These are phyloP conservation scores for Archips xylosteana DNA, from an alignment of 2,888 invertebrate species.

Conservation along the genomic window DNA sequence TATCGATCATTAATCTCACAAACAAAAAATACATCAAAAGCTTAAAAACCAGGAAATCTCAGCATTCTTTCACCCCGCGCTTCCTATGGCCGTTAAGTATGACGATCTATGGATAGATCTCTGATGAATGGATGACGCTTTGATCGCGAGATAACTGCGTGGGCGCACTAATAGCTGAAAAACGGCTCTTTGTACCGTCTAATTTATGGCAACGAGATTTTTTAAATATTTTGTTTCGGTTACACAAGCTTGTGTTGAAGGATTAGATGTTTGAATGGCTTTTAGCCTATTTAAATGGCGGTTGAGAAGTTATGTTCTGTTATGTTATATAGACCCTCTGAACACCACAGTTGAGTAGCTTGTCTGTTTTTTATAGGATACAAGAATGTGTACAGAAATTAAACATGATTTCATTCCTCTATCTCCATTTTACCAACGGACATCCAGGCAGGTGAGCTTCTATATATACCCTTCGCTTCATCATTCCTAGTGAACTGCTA, in stretches of 20 bases:
- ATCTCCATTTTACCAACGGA: too few relatives aligned
- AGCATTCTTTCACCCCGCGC: conserved; percentile 22
- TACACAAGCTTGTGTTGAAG: conserved; percentile 25
- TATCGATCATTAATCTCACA: not conserved
- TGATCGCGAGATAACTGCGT: conserved; percentile 39
- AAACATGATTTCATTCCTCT: too few relatives aligned
- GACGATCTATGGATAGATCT: conserved; percentile 11
- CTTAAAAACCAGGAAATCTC: conserved; percentile 30
- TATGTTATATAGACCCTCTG: not conserved
- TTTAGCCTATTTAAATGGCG: not conserved
- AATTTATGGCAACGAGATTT: conserved; percentile 36
- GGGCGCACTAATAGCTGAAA: conserved; percentile 41
- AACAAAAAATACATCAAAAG: conserved; percentile 16
- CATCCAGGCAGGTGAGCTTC: too few relatives aligned
- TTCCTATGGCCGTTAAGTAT: conserved; percentile 19
- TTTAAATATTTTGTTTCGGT: conserved; percentile 34
- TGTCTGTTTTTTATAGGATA: too few relatives aligned
- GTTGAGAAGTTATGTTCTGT: not conserved
- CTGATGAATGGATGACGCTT: conserved; percentile 38
- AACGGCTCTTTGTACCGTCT: conserved; percentile 33
- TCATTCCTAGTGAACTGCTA: too few relatives aligned
- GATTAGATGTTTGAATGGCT: not conserved
- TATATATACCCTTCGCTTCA: too few relatives aligned
- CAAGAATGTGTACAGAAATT: too few relatives aligned
- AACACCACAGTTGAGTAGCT: too few relatives aligned